These are phyloP conservation scores for Drosophila kanekoi DNA, from an alignment of 2,888 invertebrate species.

Conservation along the genomic window DNA sequence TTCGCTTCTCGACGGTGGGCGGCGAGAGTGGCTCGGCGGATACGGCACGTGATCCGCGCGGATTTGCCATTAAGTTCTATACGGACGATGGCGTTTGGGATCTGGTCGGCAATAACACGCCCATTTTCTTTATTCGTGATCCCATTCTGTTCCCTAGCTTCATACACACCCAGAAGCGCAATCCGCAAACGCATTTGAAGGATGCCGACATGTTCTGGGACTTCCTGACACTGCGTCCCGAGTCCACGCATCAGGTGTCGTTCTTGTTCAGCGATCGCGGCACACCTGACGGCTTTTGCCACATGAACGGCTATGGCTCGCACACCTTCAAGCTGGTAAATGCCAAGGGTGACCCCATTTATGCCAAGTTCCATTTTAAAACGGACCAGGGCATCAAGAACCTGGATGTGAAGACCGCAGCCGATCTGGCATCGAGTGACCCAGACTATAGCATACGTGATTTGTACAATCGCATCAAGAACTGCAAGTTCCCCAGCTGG, in stretches of 20 bases:
- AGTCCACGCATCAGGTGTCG: slow-evolving; percentile 93
- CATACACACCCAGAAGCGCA: slow-evolving; percentile 98
- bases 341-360: slow-evolving; percentile 90
- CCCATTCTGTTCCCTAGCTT: slow-evolving; percentile 97
- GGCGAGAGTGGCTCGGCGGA: slow-evolving; percentile 97
- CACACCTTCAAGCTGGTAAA: slow-evolving; percentile 97
- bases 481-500: slow-evolving; percentile 91
- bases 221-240: slow-evolving; percentile 94
- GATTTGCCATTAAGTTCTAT: slow-evolving; percentile 97
- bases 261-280: slow-evolving; percentile 96
- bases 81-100: slow-evolving; percentile 97
- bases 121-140: slow-evolving; percentile 96
- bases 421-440: slow-evolving; percentile 88
- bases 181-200: slow-evolving; percentile 96
- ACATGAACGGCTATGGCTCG: slow-evolving; percentile 98
- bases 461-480: slow-evolving; percentile 94
- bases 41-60: slow-evolving; percentile 95
- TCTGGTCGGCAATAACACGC: slow-evolving; percentile 96
- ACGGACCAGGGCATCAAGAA: slow-evolving; percentile 96
- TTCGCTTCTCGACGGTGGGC: slow-evolving; percentile 94
- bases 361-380: slow-evolving; percentile 97
- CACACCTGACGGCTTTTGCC: slow-evolving; percentile 95
- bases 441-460: slow-evolving; percentile 96
- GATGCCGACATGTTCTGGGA: slow-evolving; percentile 99
- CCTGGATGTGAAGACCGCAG: slow-evolving; percentile 86